Conservation (phyloP, 2,888 invertebrate genomes). For the Gastrophysa polygoni region DNA sequence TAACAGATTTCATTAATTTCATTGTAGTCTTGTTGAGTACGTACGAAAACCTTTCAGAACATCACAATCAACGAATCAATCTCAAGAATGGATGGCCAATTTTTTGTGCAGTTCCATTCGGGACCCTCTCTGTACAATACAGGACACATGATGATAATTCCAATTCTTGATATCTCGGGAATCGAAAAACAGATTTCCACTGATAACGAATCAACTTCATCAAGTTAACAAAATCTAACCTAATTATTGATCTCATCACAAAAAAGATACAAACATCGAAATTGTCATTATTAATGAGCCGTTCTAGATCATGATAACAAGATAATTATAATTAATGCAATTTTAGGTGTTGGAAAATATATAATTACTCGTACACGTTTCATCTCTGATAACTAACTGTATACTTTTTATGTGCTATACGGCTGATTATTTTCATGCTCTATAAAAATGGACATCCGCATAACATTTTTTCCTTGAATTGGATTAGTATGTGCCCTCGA, state of each 20-base stretch:
- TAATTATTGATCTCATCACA: not conserved
- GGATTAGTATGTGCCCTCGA: not conserved
- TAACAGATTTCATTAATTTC: no score
- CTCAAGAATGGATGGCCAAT: no score
- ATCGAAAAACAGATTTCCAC: no score
- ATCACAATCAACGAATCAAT: no score
- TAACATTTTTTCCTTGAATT: not conserved
- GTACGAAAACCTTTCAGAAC: no score
- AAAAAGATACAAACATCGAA: not conserved
- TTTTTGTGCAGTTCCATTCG: no score
- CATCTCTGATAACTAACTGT: constrained; percentile 15
- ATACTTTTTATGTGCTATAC: not conserved
- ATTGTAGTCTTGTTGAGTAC: no score
- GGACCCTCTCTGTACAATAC: no score
- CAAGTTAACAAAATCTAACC: not conserved
- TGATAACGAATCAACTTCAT: not conserved
- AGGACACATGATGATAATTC: no score
- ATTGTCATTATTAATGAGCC: not conserved
- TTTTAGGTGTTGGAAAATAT: not conserved
- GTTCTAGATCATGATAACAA: not conserved
- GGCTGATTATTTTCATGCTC: constrained; percentile 1
- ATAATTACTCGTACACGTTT: constrained; percentile 7
- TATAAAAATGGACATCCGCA: not conserved
- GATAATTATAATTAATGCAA: not conserved
- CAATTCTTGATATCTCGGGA: no score